Base-by-base conservation (phyloP, 2,113 vertebrate genomes). In the Arenaria interpres region DNA sequence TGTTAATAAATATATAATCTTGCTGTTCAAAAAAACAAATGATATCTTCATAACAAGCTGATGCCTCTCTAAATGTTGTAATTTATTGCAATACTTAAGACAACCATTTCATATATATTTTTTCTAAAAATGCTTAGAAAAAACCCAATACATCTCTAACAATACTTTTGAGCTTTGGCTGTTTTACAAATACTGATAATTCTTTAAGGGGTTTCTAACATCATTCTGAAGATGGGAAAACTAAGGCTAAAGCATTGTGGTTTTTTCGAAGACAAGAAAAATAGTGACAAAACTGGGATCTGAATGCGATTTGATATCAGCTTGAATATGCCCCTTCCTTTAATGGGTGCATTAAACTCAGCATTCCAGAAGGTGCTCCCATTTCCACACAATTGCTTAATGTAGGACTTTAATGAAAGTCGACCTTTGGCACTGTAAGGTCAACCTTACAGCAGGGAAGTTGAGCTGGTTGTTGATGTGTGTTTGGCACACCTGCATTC, bases 51-150 rank as follows among this genome's bases (percentile, higher is more conserved):
- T 96, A 88, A 74, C 19, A 85, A 96, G n/a, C 21, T 81, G 95
- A 67, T 66, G 75, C 24, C 10, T 96, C 30, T 95, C 79, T 89
- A 94, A 85, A 69, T 63, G 4, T 73, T 94, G 67, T 72, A 96
- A 89, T 51, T 85, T 94, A 84, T 4, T 59, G 53, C 28, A 90
- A 27, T 56, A 63, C 10, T 54, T 64, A 46, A 43, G 87, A 72
- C 50, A 97, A 87, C 12, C 4, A 75, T 93, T 96, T 96, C 43
- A 48, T n/a, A 59, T 74, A 81, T 24, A 37, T 57, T 16, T 91
- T 90, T 97, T 95, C 35, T 82, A 71, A 73, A 81, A 68, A 41
- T 48, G 56, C 20, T 64, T 71, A 2, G 4, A 67, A 62, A 85
- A 62, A 10, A 0, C 0, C 6, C 20, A n/a, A 7, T n/a, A 35